Evolutionary conservation across 2,888 invertebrate genomes (phyloP), one percentile per base, ranked within the genome.

Genomic region (Plutella xylostella): DNA sequence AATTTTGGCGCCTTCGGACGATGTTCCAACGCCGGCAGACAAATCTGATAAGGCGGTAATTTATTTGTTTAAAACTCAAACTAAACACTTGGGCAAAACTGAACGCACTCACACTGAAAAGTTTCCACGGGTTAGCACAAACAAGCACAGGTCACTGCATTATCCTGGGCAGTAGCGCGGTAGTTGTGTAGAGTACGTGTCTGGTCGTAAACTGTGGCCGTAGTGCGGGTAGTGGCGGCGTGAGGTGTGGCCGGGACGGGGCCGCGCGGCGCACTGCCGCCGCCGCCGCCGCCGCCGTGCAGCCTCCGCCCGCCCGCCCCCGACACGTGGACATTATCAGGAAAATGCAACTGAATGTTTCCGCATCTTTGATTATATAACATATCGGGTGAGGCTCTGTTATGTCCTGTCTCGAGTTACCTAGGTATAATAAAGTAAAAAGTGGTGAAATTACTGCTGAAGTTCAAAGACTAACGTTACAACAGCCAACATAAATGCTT

Each of bases 231-330:
- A 50, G 52, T 38, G 33, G 44, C 43, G 53, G 53, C 57, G 58
- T 60, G 63, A 54, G 45, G 56, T 57, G 55, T 50, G 57, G 51
- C 50, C 51, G 48, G 43, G 48, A 1, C 18, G 59, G 57, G 61
- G 61, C 65, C 75, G 65, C 69, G 65, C 58, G 67, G 75, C 78
- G 71, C 71, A 80, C 82, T 80, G 76, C 68, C 75, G 76, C 67
- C 67, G 59, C 58, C 55, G 58, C 49, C 53, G 61, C 72, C 57
- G 48, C 55, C 53, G 45, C 55, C 55, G 55, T 69, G 67, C 79
- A 80, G 82, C 77, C 78, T 82, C 79, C 71, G 60, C 72, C 69
- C 71, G 60, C 72, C 69, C 65, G 62, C 69, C 66, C 63, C 52
- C 48, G 51, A 51, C 60, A 51, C 50, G 28, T 28, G 11, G 28